Conservation (phyloP, 2,113 vertebrate species). For the Chamaea fasciata region DNA sequence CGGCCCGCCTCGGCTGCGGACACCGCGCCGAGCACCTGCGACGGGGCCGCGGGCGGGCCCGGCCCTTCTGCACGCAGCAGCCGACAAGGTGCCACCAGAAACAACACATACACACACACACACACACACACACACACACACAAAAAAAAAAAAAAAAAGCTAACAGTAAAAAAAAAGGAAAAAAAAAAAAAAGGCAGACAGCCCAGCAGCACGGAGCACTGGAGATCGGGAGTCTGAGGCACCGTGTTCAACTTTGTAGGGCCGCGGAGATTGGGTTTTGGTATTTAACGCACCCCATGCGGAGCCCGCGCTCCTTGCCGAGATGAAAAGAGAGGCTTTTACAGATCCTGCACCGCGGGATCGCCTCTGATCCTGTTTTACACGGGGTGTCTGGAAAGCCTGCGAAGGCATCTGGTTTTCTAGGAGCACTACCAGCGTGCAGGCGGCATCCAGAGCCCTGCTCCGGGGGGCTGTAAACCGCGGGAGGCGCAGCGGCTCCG, state of each 20-base stretch:
- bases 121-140: too few relatives aligned
- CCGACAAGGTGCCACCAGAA: not conserved
- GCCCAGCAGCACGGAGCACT: not conserved
- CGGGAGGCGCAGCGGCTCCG: not conserved
- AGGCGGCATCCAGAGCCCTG: slow-evolving; percentile 16
- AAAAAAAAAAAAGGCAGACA: not conserved
- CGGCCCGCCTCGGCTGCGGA: not conserved
- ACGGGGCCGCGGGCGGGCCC: not conserved
- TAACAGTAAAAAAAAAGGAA: too few relatives aligned
- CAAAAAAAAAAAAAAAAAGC: too few relatives aligned
- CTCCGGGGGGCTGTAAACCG: slow-evolving; percentile 44
- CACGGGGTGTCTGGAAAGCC: slow-evolving; percentile 51
- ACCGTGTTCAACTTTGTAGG: not conserved
- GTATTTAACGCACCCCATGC: slow-evolving; percentile 31
- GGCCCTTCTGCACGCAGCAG: not conserved
- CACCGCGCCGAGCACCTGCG: not conserved
- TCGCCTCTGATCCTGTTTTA: slow-evolving; percentile 49
- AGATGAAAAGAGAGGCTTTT: slow-evolving; percentile 40
- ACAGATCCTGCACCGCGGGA: slow-evolving; percentile 34
- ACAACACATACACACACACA: not conserved
- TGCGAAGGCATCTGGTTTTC: slow-evolving; percentile 56
- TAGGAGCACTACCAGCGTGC: slow-evolving; percentile 20
- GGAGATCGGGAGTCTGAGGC: not conserved
- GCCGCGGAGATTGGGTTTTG: not conserved
- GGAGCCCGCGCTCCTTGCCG: not conserved